phyloP scores from a whole-genome alignment of 2,888 invertebrate genomes.

The Lithophane semibrunnea region DNA sequence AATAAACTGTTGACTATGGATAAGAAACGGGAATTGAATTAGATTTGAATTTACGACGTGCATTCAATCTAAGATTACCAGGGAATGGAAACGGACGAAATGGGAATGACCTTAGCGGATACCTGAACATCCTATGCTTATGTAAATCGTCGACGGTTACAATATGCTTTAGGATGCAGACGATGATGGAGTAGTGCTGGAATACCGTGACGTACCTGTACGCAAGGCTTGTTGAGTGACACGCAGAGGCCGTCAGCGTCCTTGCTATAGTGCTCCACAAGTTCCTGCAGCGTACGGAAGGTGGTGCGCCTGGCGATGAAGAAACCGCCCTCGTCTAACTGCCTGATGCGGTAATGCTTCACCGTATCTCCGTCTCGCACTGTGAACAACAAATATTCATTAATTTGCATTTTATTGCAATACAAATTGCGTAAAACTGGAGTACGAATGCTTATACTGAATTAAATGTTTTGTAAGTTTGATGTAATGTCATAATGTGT shows the following conservation, averaged over 20 bases:
- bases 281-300: constrained; percentile 98
- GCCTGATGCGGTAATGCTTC: constrained; percentile 99
- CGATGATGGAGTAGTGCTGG: background rate
- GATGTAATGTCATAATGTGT: constrained; percentile 51
- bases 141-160: constrained; percentile 13
- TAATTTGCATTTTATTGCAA: constrained; percentile 67
- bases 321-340: constrained; percentile 99
- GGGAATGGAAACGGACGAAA: constrained; percentile 36
- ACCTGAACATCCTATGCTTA: constrained; percentile 35
- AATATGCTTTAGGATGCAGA: background rate
- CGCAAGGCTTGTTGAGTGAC: constrained; percentile 98
- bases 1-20: constrained; percentile 62
- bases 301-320: constrained; percentile 99
- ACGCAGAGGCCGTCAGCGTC: constrained; percentile 99
- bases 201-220: constrained; percentile 92
- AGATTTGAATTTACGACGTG: constrained; percentile 56
- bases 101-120: constrained; percentile 48
- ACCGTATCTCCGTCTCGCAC: constrained; percentile 99
- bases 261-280: constrained; percentile 99
- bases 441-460: constrained; percentile 54
- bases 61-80: constrained; percentile 38
- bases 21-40: constrained; percentile 55
- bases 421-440: constrained; percentile 62
- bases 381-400: constrained; percentile 84
- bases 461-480: constrained; percentile 64